phyloP scores from a whole-genome alignment of 2,113 vertebrate genomes.

The Peromyscus maniculatus region DNA sequence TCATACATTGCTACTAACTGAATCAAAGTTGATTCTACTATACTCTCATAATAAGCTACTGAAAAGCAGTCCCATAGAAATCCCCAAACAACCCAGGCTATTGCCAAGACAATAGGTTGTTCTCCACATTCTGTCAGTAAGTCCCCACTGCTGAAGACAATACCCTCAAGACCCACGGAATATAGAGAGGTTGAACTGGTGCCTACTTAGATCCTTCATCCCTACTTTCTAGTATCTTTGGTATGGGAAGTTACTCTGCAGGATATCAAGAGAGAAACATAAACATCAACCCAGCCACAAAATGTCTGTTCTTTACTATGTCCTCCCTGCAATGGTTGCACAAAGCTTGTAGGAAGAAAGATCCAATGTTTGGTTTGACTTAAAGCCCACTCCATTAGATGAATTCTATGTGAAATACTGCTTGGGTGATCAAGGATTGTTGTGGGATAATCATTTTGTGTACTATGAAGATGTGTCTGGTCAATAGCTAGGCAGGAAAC shows the following conservation, averaged over 20 bases:
- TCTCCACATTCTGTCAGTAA: neutral
- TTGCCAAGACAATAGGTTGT: neutral
- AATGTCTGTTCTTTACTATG: neutral
- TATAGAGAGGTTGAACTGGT: no score
- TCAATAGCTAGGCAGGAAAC: neutral
- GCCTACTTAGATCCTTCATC: neutral
- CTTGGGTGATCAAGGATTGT: neutral
- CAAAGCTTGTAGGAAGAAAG: neutral
- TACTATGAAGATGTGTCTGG: neutral
- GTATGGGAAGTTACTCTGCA: neutral
- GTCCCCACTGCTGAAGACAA: neutral
- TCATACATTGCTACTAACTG: neutral
- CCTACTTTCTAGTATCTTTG: neutral
- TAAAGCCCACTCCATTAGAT: neutral
- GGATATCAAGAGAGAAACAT: neutral
- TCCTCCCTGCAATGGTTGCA: neutral
- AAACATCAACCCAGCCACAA: neutral
- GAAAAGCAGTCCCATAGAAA: neutral
- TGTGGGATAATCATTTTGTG: neutral
- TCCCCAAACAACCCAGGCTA: neutral
- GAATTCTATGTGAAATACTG: neutral
- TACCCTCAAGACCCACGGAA: neutral
- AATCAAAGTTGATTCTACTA: neutral
- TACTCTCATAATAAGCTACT: neutral
- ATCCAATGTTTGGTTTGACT: neutral